These are phyloP conservation scores for Gallinago solitaria DNA, from an alignment of 2,797 vertebrate genomes.

Conservation along the genomic window DNA sequence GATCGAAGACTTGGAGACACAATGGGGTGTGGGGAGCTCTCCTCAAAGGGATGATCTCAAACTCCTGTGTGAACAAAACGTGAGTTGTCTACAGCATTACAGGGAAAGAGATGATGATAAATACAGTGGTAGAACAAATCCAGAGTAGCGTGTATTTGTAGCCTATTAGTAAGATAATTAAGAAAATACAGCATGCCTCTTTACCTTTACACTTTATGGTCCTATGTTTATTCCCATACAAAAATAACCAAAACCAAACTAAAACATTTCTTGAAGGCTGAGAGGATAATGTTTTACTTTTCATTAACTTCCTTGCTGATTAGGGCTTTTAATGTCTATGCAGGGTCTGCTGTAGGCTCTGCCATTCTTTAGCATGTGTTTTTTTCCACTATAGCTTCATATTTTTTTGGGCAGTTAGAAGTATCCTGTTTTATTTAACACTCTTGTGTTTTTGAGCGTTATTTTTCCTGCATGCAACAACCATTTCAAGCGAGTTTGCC, in stretches of 20 bases:
- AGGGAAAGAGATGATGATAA: background rate
- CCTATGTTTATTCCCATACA: background rate
- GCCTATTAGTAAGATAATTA: background rate
- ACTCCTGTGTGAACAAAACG: slow-evolving; percentile 97
- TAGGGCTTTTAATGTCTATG: background rate
- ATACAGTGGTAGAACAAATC: background rate
- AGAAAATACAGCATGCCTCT: background rate
- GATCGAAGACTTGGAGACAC: slow-evolving; percentile 92
- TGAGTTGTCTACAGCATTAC: slow-evolving; percentile 74
- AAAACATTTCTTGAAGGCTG: background rate
- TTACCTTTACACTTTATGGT: background rate
- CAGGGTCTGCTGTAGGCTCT: background rate
- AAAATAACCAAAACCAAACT: background rate
- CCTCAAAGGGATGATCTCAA: slow-evolving; percentile 96
- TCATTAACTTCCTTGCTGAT: background rate
- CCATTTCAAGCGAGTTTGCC: background rate
- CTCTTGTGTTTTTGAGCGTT: background rate
- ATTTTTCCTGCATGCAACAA: background rate
- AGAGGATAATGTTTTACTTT: background rate
- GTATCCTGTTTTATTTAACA: background rate
- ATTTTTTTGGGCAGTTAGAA: background rate
- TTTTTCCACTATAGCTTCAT: background rate
- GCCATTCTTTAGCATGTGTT: background rate
- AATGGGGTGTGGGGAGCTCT: slow-evolving; percentile 95
- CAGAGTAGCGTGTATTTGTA: background rate